Base-by-base conservation (phyloP, 2,888 invertebrate species). In the Campoplex capitator region DNA sequence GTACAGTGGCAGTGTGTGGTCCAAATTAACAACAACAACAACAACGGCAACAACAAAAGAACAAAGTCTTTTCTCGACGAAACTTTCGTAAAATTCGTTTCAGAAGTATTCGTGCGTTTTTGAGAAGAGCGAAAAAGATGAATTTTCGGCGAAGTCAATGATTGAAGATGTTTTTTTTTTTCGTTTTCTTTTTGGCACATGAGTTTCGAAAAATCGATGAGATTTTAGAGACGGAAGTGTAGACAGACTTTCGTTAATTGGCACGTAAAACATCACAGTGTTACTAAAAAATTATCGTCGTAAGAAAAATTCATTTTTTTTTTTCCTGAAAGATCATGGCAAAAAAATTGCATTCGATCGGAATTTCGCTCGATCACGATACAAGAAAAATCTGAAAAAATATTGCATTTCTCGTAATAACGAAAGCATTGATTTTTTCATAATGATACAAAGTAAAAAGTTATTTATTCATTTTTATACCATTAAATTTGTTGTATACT, bases 1-100 rank as follows among this genome's bases (percentile, higher is more conserved):
- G 83, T 85, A 73, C 84, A 81, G 82, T 92, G 93, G 92, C 93
- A 93, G 92, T 92, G 92, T 91, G 89, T 81, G 89, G 89, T 90
- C 85, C 88, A 85, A 91, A 90, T 89, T 86, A 89, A 80, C 75
- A 83, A 88, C 1, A 42, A 9, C 2, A 35, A 6, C 3, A 38
- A 38, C 6, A 38, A 38, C 6, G 6, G 88, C 87, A 86, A 83
- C 23, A 56, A 38, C 71, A 86, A 88, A 89, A 87, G 83, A 80
- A 58, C 23, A 62, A 16, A 9, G 16, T 62, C 84, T 83, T 45
- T 28, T 16, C 16, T 6, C 11, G 67, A 88, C 70, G 87, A 88
- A 89, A 86, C 82, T 90, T 88, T 90, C 89, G 78, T 82, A 82
- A 87, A 88, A 88, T 84, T 74, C 80, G 42, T 62, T 35, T 38